Base-by-base conservation (phyloP, 2,888 invertebrate genomes). In the Pollenia labialis region DNA sequence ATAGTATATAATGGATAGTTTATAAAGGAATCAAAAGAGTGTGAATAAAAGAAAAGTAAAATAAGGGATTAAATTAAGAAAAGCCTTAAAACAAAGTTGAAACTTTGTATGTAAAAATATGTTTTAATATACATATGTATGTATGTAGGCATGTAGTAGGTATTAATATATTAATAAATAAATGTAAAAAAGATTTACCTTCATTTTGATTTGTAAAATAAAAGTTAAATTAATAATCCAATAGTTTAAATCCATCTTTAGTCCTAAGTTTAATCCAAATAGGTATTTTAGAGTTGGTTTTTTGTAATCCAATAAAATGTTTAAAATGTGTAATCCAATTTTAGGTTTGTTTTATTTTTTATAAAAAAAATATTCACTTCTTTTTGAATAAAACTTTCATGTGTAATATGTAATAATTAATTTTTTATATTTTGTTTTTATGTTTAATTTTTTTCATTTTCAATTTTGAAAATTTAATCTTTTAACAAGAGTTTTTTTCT, bases 381-480 rank as follows among this genome's bases (percentile, higher is more conserved):
- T 52, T 16, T 56, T 44, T 32, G 10, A 8, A 44, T 40, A 44
- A 68, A 83, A 87, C 86, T 88, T 86, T 88, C 88, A 88, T n/a
- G n/a, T n/a, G n/a, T 84, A 88, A 69, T 6, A 32, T 32, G 32
- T 32, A 32, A 32, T 72, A 71, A 58, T 50, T 82, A 23, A 23
- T 81, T 69, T 62, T 42, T 58, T 50, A 8, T 9, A 14, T 11
- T 62, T 71, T 46, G 42, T 11, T 69, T 71, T 58, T 16, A 12
- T 56, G 16, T 48, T 48, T 64, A 60, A 64, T 58, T 62, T 76
- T 66, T 66, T 60, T 32, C 48, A 23, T 52, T 50, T 40, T 23
- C 3, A 62, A 60, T 44, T 18, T 32, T 6, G 32, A 32, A 32
- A 32, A 32, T 32, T 32, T 32, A 6, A 32, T 32, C 6, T 32